Evolutionary conservation across 2,888 invertebrate species (phyloP).

Genomic region (Microdon myrmicae): DNA sequence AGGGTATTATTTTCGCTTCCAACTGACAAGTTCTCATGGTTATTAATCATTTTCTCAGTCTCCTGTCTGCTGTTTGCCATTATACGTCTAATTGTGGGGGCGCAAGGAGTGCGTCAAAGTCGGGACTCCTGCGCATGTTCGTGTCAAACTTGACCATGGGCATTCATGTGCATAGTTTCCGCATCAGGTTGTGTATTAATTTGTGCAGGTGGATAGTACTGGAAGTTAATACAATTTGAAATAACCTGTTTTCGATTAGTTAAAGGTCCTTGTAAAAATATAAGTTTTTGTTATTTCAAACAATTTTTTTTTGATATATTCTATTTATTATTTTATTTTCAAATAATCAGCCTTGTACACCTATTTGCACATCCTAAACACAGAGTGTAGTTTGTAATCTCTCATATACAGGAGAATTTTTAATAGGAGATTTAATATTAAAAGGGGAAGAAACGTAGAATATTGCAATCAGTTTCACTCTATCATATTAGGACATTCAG

Average conservation of each 20-base stretch:
- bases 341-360: too few species aligned
- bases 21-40: slow-evolving; percentile 57
- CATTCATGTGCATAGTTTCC: slow-evolving; percentile 85
- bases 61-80: slow-evolving; percentile 67
- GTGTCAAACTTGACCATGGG: slow-evolving; percentile 87
- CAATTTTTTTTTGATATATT: too few species aligned
- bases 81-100: slow-evolving; percentile 66
- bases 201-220: slow-evolving; percentile 87
- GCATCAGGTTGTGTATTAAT: slow-evolving; percentile 75
- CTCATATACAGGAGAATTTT: too few species aligned
- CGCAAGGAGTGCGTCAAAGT: slow-evolving; percentile 68
- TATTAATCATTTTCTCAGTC: slow-evolving; percentile 66
- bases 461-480: too few species aligned
- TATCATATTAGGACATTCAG: too few species aligned
- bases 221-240: slow-evolving; percentile 69
- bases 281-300: background rate
- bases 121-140: slow-evolving; percentile 71
- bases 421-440: too few species aligned
- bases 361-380: too few species aligned
- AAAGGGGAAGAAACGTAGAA: too few species aligned
- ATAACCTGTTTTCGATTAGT: slow-evolving; percentile 50
- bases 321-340: too few species aligned
- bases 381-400: too few species aligned
- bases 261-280: slow-evolving; percentile 19
- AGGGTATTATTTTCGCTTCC: slow-evolving; percentile 63